These are phyloP conservation scores for Rhyacophila brunnea DNA, from an alignment of 1,140 invertebrate species.

Conservation along the genomic window DNA sequence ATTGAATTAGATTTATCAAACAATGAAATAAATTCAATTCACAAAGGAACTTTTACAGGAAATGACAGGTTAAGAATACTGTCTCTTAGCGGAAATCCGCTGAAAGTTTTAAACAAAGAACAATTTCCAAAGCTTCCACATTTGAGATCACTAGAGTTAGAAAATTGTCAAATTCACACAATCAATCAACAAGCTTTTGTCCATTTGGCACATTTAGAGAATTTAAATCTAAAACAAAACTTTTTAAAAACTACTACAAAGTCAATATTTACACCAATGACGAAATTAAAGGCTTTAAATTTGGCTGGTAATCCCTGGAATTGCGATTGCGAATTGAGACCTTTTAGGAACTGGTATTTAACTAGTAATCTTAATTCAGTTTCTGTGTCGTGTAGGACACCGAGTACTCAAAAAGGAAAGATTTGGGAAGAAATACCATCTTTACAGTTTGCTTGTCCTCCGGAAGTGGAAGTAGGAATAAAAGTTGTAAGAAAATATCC, in stretches of 20 bases:
- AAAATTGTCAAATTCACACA: conserved; percentile 63
- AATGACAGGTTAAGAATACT: conserved; percentile 70
- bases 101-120: conserved; percentile 57
- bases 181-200: conserved; percentile 68
- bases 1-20: conserved; percentile 78
- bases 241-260: conserved; percentile 63
- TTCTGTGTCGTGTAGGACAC: conserved; percentile 62
- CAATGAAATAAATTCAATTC: conserved; percentile 66
- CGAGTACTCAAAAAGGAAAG: conserved; percentile 56
- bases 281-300: conserved; percentile 67
- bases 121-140: conserved; percentile 73
- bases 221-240: conserved; percentile 70
- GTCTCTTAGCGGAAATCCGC: conserved; percentile 68
- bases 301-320: conserved; percentile 80
- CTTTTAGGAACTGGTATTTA: conserved; percentile 72
- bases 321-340: conserved; percentile 76
- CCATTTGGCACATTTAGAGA: conserved; percentile 66
- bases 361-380: conserved; percentile 62
- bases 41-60: conserved; percentile 69
- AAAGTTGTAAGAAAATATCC: conserved; percentile 1
- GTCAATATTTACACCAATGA: conserved; percentile 64
- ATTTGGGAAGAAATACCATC: conserved; percentile 67
- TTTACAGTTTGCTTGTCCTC: conserved; percentile 72
- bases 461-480: conserved; percentile 55
- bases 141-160: conserved; percentile 68